Evolutionary conservation across 2,888 invertebrate species (phyloP), one percentile per base, ranked within the genome.

Genomic region (Artemia sinica): DNA sequence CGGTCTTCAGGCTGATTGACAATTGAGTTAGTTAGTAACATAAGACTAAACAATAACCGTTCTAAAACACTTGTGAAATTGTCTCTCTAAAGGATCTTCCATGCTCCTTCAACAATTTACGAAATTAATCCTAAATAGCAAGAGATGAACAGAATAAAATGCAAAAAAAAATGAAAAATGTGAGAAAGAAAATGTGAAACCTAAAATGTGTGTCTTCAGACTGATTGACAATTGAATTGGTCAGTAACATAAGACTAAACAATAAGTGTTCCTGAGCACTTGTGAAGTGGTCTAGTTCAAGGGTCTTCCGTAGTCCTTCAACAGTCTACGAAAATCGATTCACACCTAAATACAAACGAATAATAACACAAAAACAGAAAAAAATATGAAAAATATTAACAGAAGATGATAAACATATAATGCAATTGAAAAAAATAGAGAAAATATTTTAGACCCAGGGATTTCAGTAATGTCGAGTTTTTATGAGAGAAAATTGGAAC

Each of bases 161-260:
- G 41, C 41, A 6, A 6, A 18, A 18, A 18, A 41, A 41, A 41
- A 41, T 41, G 41, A 41, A 41, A 41, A 41, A 41, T 41, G 41
- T 41, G 41, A 41, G 41, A 41, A 41, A 41, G 18, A 18, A 18
- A 18, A 97, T 79, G 79, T 96, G 96, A 76, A 95, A 81, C 70
- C 95, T 82, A 76, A 94, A 95, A 76, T 97, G 95, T 73, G 95
- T 80, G 75, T 96, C 95, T 74, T 92, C 91, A 70, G 87, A 86
- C 5, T 89, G 88, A 71, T 78, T 78, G 73, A 93, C 85, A 51
- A 96, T 84, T 0, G 94, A 93, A 77, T 97, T 97, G 75, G 96
- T 91, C 69, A 97, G 84, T 80, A 58, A 9, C 8, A 58, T n/a
- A 58, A 58, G 63, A 58, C 63, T 58, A 28, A n/a, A 18, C n/a